Evolutionary conservation across 2,113 vertebrate genomes (phyloP).

Genomic region (Merops nubicus): DNA sequence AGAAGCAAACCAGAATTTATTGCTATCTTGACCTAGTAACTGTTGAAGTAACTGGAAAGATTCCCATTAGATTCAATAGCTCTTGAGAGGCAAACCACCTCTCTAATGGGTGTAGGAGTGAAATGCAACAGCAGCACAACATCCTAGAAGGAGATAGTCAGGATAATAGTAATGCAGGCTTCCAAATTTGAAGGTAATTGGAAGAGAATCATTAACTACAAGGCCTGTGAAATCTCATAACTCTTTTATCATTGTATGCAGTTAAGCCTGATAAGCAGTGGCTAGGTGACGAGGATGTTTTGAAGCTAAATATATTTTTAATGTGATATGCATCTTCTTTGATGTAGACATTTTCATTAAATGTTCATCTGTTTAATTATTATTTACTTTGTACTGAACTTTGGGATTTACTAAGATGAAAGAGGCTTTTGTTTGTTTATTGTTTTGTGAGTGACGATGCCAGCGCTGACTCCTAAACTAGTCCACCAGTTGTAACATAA

Average conservation of each 20-base stretch:
- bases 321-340: slow-evolving; percentile 31
- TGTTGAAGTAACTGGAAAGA: not conserved
- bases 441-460: not conserved
- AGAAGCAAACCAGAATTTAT: not conserved
- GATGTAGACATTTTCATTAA: slow-evolving; percentile 23
- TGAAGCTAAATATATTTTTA: slow-evolving; percentile 44
- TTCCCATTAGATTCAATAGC: not conserved
- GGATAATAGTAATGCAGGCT: not conserved
- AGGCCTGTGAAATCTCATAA: slow-evolving; percentile 20
- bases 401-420: slow-evolving; percentile 34
- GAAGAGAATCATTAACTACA: slow-evolving; percentile 34
- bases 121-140: not conserved
- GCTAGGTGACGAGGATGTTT: not conserved
- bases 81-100: not conserved
- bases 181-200: slow-evolving; percentile 9
- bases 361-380: slow-evolving; percentile 35
- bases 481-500: not conserved
- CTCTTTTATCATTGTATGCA: slow-evolving; percentile 4
- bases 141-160: not conserved
- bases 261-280: not conserved
- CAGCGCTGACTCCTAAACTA: slow-evolving; percentile 2
- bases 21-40: not conserved
- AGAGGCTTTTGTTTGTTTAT: slow-evolving; percentile 42
- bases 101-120: not conserved
- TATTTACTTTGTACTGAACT: slow-evolving; percentile 19